phyloP scores from a whole-genome alignment of 2,113 vertebrate species.

The Xenotilapia longispinis region DNA sequence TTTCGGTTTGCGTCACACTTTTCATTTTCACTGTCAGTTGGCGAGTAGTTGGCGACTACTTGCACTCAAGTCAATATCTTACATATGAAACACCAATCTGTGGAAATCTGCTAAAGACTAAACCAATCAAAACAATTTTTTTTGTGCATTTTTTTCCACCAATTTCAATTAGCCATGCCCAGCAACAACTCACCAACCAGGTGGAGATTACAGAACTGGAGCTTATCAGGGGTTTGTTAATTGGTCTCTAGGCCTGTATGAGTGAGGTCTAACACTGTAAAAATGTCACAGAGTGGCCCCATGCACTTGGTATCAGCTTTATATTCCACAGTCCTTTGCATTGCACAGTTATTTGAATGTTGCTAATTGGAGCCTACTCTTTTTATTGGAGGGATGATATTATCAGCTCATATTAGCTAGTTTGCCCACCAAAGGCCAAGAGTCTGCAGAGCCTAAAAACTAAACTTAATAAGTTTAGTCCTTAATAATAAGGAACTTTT shows the following conservation, averaged over 20 bases:
- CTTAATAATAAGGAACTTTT: not conserved
- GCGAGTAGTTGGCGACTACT: not conserved
- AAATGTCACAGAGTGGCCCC: not conserved
- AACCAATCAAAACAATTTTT: not conserved
- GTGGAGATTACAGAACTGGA: not conserved
- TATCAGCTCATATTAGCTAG: not conserved
- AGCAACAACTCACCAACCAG: not conserved
- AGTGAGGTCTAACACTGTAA: not conserved
- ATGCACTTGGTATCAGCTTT: not conserved
- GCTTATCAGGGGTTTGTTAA: not conserved
- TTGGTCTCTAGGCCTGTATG: not conserved
- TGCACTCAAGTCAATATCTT: not conserved
- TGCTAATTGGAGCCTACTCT: not conserved
- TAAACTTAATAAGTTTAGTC: not conserved
- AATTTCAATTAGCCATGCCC: not conserved
- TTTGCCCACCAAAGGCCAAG: not conserved
- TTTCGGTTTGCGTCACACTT: not conserved
- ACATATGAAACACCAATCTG: not conserved
- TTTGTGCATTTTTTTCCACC: rapidly evolving
- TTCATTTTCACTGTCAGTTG: not conserved
- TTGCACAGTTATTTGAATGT: not conserved
- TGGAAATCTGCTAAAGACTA: not conserved
- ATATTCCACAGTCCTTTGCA: not conserved
- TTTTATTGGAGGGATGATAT: rapidly evolving
- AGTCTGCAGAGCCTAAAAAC: not conserved